Evolutionary conservation across 2,888 invertebrate species (phyloP).

Genomic region (Pandemis cinnamomeana): DNA sequence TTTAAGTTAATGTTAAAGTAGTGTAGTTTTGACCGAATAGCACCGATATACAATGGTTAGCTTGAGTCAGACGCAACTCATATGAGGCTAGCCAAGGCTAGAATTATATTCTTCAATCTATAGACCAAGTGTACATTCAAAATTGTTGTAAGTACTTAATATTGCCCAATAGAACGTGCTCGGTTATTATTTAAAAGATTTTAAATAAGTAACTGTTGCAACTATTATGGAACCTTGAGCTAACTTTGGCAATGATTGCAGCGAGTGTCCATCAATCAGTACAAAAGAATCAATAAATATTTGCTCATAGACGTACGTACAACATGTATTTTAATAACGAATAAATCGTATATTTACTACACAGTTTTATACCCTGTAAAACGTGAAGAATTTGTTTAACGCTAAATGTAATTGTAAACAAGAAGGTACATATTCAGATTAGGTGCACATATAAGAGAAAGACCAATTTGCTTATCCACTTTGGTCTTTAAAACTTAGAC

Average conservation of each 20-base stretch:
- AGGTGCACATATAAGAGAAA: too few relatives aligned
- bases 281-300: conserved; percentile 23
- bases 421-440: too few relatives aligned
- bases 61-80: background rate
- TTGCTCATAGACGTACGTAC: background rate
- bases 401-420: too few relatives aligned
- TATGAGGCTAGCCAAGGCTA: background rate
- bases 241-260: conserved; percentile 28
- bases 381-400: too few relatives aligned
- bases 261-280: background rate
- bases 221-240: conserved; percentile 22
- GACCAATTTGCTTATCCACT: too few relatives aligned
- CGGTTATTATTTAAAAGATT: conserved; percentile 3
- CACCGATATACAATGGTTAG: background rate
- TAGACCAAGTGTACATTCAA: background rate
- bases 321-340: background rate
- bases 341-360: background rate
- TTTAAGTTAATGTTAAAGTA: too few relatives aligned
- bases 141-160: background rate
- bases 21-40: background rate
- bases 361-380: too few relatives aligned
- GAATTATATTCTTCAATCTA: background rate
- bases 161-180: conserved; percentile 18
- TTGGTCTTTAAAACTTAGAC: too few relatives aligned
- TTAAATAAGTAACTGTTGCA: conserved; percentile 11